phyloP scores from a whole-genome alignment of 2,888 invertebrate genomes.

The Panopea generosa region DNA sequence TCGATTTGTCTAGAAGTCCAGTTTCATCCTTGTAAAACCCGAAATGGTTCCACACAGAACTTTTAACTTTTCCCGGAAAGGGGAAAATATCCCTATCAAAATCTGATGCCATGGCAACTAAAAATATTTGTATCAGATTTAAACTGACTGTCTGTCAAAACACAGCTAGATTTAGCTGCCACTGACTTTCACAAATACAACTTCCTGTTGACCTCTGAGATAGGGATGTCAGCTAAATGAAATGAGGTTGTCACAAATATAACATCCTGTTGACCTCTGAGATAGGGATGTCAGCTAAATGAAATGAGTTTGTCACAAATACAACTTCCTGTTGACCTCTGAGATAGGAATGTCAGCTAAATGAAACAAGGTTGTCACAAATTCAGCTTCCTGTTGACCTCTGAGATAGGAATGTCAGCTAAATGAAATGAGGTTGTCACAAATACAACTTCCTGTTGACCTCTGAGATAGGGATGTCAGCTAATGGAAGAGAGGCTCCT shows the following conservation, averaged over 20 bases:
- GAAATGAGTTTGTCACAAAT: too few species aligned
- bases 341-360: too few species aligned
- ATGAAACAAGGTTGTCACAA: too few species aligned
- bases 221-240: slow-evolving; percentile 82
- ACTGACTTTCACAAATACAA: too few species aligned
- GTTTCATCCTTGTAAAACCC: slow-evolving; percentile 64
- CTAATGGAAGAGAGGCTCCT: slow-evolving; percentile 80
- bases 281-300: slow-evolving; percentile 82
- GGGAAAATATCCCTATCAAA: slow-evolving; percentile 45
- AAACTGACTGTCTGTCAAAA: too few species aligned
- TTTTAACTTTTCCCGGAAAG: slow-evolving; percentile 65
- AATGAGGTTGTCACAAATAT: too few species aligned
- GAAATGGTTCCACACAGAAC: slow-evolving; percentile 64
- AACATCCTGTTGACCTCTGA: slow-evolving; percentile 77
- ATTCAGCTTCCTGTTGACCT: too few species aligned
- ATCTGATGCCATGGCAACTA: slow-evolving; percentile 12
- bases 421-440: too few species aligned
- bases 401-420: too few species aligned
- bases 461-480: slow-evolving; percentile 82
- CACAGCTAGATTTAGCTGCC: too few species aligned
- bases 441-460: slow-evolving; percentile 75
- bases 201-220: slow-evolving; percentile 78
- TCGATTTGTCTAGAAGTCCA: slow-evolving; percentile 57
- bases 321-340: too few species aligned
- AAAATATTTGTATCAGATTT: background rate